Evolutionary conservation across 2,888 invertebrate species (phyloP).

Genomic region (Seira sanloemensis): DNA sequence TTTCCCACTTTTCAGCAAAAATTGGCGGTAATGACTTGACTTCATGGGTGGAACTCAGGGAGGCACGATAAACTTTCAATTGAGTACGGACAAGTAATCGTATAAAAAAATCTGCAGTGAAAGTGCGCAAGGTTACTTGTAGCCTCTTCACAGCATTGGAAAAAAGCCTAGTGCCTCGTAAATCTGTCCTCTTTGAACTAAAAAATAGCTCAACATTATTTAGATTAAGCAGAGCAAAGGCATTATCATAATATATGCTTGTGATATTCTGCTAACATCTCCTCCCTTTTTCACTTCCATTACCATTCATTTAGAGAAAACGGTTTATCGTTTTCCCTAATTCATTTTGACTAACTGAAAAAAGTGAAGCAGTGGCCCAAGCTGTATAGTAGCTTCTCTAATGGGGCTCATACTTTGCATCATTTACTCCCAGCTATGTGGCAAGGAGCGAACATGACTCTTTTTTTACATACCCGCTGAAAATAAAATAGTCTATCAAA

Average conservation of each 20-base stretch:
- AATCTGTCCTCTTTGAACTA: constrained; percentile 44
- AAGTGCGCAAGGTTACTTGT: background rate
- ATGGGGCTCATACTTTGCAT: constrained; percentile 43
- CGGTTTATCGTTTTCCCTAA: constrained; percentile 17
- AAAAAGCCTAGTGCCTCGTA: constrained; percentile 27
- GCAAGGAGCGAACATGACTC: background rate
- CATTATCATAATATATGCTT: constrained; percentile 11
- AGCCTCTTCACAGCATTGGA: constrained; percentile 1
- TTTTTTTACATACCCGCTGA: background rate
- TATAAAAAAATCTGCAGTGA: background rate
- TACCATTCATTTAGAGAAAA: constrained; percentile 40
- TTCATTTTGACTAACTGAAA: background rate
- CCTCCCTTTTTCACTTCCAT: constrained; percentile 44
- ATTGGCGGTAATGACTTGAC: background rate
- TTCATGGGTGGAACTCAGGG: too few relatives aligned
- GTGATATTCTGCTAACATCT: background rate
- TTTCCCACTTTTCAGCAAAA: background rate
- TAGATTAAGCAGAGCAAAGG: constrained; percentile 31
- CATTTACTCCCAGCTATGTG: constrained; percentile 43
- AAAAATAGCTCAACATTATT: constrained; percentile 53
- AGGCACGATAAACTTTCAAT: constrained; percentile 3
- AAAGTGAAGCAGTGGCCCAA: background rate
- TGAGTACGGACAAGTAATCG: constrained; percentile 17
- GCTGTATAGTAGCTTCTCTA: constrained; percentile 4
- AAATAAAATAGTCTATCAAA: constrained; percentile 10